Conservation (phyloP, 2,888 invertebrate genomes). For the Drosophila glabriapex region DNA sequence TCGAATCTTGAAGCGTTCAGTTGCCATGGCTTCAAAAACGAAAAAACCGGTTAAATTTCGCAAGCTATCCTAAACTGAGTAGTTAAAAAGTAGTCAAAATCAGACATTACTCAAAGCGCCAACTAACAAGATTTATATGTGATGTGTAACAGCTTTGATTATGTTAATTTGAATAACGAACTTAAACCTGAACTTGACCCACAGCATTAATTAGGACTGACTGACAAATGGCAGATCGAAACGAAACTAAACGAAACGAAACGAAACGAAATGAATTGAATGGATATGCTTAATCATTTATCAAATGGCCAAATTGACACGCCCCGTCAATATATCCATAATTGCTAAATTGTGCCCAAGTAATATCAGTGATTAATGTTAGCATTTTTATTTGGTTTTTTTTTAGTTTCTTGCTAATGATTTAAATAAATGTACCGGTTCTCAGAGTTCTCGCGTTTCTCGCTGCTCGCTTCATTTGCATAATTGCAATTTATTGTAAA, state of each 20-base stretch:
- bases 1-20: constrained; percentile 17
- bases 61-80: not conserved
- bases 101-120: not conserved
- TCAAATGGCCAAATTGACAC: constrained; percentile 67
- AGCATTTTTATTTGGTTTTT: constrained; percentile 15
- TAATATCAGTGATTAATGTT: constrained; percentile 70
- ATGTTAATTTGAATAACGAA: not conserved
- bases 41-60: not conserved
- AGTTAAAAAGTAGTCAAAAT: not conserved
- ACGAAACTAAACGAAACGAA: constrained; percentile 1
- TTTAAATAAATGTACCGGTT: constrained; percentile 36
- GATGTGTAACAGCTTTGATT: not conserved
- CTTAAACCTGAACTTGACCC: constrained; percentile 45
- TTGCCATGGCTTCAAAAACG: constrained; percentile 9
- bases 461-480: constrained; percentile 60
- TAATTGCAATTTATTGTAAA: constrained; percentile 79
- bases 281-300: constrained; percentile 57
- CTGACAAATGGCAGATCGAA: constrained; percentile 27
- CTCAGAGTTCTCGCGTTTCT: constrained; percentile 20
- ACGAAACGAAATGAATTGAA: constrained; percentile 14
- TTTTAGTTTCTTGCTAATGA: not conserved
- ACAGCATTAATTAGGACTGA: constrained; percentile 17
- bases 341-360: constrained; percentile 68
- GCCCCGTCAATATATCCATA: constrained; percentile 73
- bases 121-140: constrained; percentile 5